Percentiles rank a stretch among this genome's conserved stretches.
Evolutionary conservation across 2,797 vertebrate species (phyloP).

Genomic region (Rhinophrynus dorsalis): DNA sequence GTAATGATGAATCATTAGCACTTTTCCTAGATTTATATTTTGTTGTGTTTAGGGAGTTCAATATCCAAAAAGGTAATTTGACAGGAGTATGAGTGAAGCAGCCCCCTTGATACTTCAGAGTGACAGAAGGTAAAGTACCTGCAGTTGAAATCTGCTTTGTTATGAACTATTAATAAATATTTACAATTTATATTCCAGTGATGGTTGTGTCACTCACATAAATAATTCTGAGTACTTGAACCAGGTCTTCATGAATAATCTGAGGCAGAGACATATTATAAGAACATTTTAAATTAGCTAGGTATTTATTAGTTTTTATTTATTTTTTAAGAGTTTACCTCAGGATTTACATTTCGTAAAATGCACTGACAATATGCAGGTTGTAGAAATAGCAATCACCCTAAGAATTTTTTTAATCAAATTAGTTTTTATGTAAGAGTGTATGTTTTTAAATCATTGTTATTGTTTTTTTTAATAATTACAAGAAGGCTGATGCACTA

Average conservation of each 20-base stretch:
- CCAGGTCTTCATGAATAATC: slow-evolving; percentile 49
- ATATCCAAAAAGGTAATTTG: slow-evolving; percentile 66
- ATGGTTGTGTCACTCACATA: slow-evolving; percentile 58
- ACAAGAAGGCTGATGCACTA: too few species aligned
- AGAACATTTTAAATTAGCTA: slow-evolving; percentile 13
- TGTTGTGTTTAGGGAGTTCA: slow-evolving; percentile 73
- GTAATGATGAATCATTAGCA: slow-evolving; percentile 67
- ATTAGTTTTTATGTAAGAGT: too few species aligned
- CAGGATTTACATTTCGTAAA: background rate
- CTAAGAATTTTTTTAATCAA: too few species aligned
- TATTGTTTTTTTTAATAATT: too few species aligned
- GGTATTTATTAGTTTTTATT: background rate
- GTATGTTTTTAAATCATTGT: too few species aligned
- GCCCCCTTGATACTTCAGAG: slow-evolving; percentile 64
- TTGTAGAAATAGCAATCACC: too few species aligned
- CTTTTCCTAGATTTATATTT: slow-evolving; percentile 69
- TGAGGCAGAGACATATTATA: slow-evolving; percentile 10
- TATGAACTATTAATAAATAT: slow-evolving; percentile 74
- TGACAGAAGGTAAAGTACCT: slow-evolving; percentile 69
- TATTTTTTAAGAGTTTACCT: background rate
- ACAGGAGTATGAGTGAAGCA: slow-evolving; percentile 68
- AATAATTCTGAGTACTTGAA: slow-evolving; percentile 57
- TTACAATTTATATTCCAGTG: slow-evolving; percentile 67
- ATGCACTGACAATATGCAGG: too few species aligned
- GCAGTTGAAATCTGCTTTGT: slow-evolving; percentile 69